Base-by-base conservation (phyloP, 2,113 vertebrate species). In the Eleginops maclovinus region DNA sequence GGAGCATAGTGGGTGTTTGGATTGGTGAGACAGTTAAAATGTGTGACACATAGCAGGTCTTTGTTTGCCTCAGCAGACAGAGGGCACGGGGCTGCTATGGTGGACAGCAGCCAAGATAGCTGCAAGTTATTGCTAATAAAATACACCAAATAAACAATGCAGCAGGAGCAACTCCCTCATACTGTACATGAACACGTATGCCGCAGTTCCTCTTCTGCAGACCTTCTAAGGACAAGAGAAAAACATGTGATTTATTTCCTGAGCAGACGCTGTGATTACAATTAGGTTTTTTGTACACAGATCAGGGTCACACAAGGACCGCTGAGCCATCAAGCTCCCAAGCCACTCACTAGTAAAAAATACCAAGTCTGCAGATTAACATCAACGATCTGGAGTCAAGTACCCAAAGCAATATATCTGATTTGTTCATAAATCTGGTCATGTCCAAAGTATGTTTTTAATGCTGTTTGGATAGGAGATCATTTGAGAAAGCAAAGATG, bases 211-310 rank as follows among this genome's bases (percentile, higher is more conserved):
- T 41, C 12, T 16, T 49, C 64, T 77, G 77, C 65, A 81, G 87
- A 74, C 87, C 89, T 85, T 92, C 86, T 92, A 88, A 87, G 92
- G 89, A 89, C 83, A 91, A 79, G 76, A 75, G 73, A 79, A 51
- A 75, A 86, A 81, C 51, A 71, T 56, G 9, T 47, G 71, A 89
- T 87, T 72, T 66, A 76, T 84, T 62, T 73, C 26, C 49, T 56
- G 54, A 31, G 60, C 58, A 28, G 77, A 71, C 9, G 19, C 72
- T 59, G n/a, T n/a, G 47, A 67, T 76, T 56, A 28, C 9, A 17
- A 74, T 77, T 56, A 17, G 10, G 2, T n/a, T 54, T 79, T 79
- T 76, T 61, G 16, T 63, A 46, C 67, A 62, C 40, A 53, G 69
- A 68, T 64, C 41, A 4, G 2, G 41, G 69, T 82, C 75, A 78